Evolutionary conservation across 2,113 vertebrate species (phyloP).

Genomic region (Vicugna pacos): DNA sequence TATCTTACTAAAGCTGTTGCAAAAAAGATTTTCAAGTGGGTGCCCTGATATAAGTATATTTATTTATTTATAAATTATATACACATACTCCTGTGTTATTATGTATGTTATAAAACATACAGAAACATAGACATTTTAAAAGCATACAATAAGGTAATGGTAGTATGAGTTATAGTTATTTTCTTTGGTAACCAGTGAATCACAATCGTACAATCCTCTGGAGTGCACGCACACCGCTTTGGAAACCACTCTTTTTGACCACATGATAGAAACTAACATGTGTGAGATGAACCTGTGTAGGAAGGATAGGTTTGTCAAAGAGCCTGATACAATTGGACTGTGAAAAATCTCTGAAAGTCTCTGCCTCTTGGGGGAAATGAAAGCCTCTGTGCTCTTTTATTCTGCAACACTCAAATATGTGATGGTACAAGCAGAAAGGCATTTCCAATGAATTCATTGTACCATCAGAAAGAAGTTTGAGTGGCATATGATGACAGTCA

Average conservation of each 20-base stretch:
- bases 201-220: not conserved
- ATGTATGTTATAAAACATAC: not conserved
- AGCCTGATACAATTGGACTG: not conserved
- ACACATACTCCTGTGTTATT: not conserved
- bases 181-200: slow-evolving; percentile 2
- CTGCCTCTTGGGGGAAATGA: not conserved
- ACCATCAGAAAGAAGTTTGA: slow-evolving; percentile 60
- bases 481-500: slow-evolving; percentile 69
- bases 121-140: not conserved
- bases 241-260: not conserved
- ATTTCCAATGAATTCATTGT: slow-evolving; percentile 16
- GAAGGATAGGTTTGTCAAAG: not conserved
- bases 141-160: not conserved
- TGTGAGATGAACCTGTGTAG: not conserved
- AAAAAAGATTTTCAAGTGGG: slow-evolving; percentile 14
- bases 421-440: not conserved
- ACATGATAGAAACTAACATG: not conserved
- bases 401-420: not conserved
- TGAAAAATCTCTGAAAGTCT: not conserved
- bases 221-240: not conserved
- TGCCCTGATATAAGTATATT: not conserved
- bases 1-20: slow-evolving; percentile 1
- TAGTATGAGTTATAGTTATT: slow-evolving; percentile 12
- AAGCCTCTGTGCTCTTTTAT: not conserved
- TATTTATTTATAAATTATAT: slow-evolving; percentile 33